Evolutionary conservation across 2,113 vertebrate genomes (phyloP), one percentile per base, ranked within the genome.

Genomic region (Toxostoma redivivum): DNA sequence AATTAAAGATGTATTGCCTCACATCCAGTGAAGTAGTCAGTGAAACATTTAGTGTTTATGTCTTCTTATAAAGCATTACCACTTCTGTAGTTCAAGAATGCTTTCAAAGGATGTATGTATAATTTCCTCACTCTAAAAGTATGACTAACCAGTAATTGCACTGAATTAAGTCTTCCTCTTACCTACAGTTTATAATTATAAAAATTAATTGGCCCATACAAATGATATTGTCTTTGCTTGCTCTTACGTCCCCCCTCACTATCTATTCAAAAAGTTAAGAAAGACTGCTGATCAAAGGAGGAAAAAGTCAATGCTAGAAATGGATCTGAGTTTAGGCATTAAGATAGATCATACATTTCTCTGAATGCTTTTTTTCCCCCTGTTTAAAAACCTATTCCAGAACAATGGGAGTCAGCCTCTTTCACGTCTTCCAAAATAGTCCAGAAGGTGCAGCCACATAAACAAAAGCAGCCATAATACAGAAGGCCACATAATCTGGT

Each of bases 1-100:
- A 84, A 93, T 87, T 90, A 92, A 82, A 73, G 78, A 90, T 23
- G 14, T 9, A 72, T 72, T 93, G 74, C 79, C 90, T 92, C 88
- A 88, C 47, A 93, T 88, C n/a, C 71, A 62, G 27, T 42, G 40
- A 42, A 42, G 40, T 15, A 80, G 31, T 81, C 37, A 66, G 66
- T 35, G 66, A 86, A 96, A 92, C 57, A 74, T 73, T 72, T 20
- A 74, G 30, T 67, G n/a, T 81, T 91, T 66, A 64, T 18, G 28
- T 84, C 38, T 42, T 85, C 40, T 73, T 70, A 56, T 48, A n/a
- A 66, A 90, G 27, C 83, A 86, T 60, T 53, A 73, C 7, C 44
- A 54, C 25, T 58, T 76, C 58, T 61, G 44, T 35, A 86, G 38
- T 35, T 88, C 38, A 81, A 40, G 79, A 85, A 81, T 44, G 53